Evolutionary conservation across 2,888 invertebrate species (phyloP), one percentile per base, ranked within the genome.

Genomic region (Toxonevra muliebris): DNA sequence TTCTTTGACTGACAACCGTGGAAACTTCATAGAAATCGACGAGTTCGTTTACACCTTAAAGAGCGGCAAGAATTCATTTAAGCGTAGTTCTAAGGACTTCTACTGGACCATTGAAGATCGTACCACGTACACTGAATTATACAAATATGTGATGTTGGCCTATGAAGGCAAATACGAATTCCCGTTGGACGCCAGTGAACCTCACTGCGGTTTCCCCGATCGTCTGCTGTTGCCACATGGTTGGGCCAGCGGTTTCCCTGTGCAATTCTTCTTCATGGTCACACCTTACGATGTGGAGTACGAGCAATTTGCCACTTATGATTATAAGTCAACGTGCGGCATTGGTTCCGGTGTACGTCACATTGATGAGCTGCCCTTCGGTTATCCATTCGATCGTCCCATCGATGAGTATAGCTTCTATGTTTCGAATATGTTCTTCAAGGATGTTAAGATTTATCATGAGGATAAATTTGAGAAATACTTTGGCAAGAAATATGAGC

Each of bases 221-320:
- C 90, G 92, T 75, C 86, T 93, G 55, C 80, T 93, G 52, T 85
- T 94, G 62, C 93, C 94, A 53, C 91, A 87, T 77, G 94, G 94
- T 79, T 88, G 83, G 73, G 84, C 86, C 62, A 89, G 89, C 69
- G 93, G 94, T 62, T 86, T 90, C 86, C 87, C 88, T 40, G 88
- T 89, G 87, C 87, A 89, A 78, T 75, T 92, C 57, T 91, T 89
- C 84, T 87, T 90, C 61, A 88, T 90, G 71, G 87, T 91, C 12
- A 87, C 87, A 43, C 90, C 91, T 53, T 83, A 88, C 76, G 87
- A 85, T 42, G 88, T 88, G 67, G 80, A 87, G 2, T 84, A 88
- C 54, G 85, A 85, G 63, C 83, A 83, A 62, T 87, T 84, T 67
- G 85, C 85, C 68, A 86, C 86, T 73, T 88, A 86, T 70, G 87